These are phyloP conservation scores for Pyrocephalus nanus DNA, from an alignment of 2,797 vertebrate species.

Conservation along the genomic window DNA sequence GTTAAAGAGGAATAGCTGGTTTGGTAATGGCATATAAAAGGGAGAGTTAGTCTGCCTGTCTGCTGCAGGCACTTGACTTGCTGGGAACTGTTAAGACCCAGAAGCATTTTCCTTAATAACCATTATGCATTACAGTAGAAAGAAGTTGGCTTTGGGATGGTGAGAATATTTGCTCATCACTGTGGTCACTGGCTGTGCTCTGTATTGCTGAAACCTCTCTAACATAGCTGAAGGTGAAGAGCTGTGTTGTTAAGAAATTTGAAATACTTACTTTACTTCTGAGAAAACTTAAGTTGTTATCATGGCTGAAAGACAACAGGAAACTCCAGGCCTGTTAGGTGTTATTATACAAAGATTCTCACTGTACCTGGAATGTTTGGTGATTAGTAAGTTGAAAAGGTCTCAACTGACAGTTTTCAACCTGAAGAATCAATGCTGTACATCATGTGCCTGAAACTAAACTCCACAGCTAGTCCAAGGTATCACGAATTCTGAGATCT, in stretches of 20 bases:
- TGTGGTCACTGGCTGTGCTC: neutral
- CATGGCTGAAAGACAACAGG: neutral
- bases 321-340: neutral
- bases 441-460: neutral
- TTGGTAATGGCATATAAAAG: neutral
- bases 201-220: neutral
- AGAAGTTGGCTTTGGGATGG: neutral
- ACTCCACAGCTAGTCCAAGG: neutral
- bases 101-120: constrained; percentile 6
- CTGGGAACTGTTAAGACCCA: neutral
- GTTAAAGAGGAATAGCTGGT: constrained; percentile 50
- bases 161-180: neutral
- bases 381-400: neutral
- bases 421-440: neutral
- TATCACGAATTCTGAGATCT: neutral
- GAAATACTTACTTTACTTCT: neutral
- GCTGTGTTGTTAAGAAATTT: neutral
- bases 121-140: neutral
- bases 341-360: neutral
- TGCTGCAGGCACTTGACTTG: constrained; percentile 5
- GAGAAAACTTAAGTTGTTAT: neutral
- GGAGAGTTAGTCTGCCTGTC: neutral
- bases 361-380: neutral
- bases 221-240: neutral
- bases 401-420: neutral